phyloP scores from a whole-genome alignment of 64 coral and sea anemone genomes.

The Platygyra sinensis region DNA sequence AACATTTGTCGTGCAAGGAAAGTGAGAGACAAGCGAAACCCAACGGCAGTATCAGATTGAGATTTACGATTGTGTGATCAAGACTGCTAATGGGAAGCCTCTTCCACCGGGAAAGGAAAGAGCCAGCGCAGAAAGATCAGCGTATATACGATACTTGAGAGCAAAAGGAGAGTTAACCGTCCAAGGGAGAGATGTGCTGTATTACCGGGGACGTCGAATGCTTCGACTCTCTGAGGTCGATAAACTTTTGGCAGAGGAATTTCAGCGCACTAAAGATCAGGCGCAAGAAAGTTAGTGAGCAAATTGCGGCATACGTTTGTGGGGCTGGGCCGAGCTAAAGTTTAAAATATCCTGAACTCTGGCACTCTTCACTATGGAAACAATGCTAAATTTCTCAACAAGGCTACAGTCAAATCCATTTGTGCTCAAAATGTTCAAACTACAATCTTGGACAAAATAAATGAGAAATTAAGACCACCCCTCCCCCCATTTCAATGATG shows the following conservation, averaged over 20 bases:
- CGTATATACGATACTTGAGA: conserved; percentile 32
- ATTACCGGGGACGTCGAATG: conserved; percentile 14
- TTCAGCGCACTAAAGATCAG: conserved; percentile 31
- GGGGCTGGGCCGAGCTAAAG: not conserved
- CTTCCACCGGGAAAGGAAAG: conserved; percentile 15
- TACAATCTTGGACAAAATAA: no score
- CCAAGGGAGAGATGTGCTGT: conserved; percentile 4
- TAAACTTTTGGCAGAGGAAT: conserved; percentile 17
- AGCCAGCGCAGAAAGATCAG: conserved; percentile 19
- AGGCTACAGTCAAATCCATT: conserved; percentile 42
- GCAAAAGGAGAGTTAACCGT: conserved; percentile 28
- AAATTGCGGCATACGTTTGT: conserved; percentile 11
- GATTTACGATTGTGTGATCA: not conserved
- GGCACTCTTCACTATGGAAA: conserved; percentile 29
- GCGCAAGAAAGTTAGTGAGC: conserved; percentile 20
- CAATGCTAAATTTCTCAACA: conserved; percentile 54
- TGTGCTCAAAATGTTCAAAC: conserved; percentile 43
- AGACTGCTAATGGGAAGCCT: not conserved
- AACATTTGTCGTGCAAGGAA: no score
- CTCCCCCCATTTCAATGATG: no score
- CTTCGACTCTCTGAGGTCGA: not conserved
- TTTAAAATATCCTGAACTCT: conserved; percentile 52
- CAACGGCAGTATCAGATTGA: conserved; percentile 6
- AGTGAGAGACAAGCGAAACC: conserved; percentile 14
- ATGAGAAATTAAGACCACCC: no score